Evolutionary conservation across 2,797 vertebrate species (phyloP), one percentile per base, ranked within the genome.

Genomic region (Girardinus metallicus): DNA sequence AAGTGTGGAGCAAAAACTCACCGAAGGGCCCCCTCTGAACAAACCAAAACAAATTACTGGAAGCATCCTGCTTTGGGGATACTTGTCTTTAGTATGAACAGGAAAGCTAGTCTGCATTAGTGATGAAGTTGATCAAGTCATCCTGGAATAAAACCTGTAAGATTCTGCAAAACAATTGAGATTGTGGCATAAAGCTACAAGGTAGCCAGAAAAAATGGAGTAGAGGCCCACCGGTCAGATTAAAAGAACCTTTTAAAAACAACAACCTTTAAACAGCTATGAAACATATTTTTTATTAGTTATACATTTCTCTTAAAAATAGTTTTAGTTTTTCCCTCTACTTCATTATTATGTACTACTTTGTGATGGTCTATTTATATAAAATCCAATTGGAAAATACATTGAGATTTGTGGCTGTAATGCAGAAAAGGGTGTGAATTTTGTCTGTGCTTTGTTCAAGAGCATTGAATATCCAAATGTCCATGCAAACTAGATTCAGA

Each of bases 401-500:
- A 18, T 7, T 64, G 60, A 64, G 15, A 29, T 36, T 64, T 64
- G 31, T 64, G 29, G 5, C 31, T 6, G 29, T 36, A 29, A 64
- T 10, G 60, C 7, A 64, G 34, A 34, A 64, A 36, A 36, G 16
- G 31, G 15, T 18, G 31, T 18, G 7, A 64, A 16, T 66, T 66
- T 64, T 64, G 6, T 29, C 34, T 64, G 16, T 66, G 31, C 39
- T 16, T 47, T 29, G 41, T 44, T 73, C 29, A 9, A 47, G 43
- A 46, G 6, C 11, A n/a, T 39, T 8, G 26, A 0, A 72, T 47
- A 44, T 5, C 15, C 15, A 49, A 18, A 5, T 34, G 34, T 21
- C n/a, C 9, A 18, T 49, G 4, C n/a, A 75, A 74, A 83, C 77
- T 39, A 46, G 31, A 83, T 74, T 3, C 60, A 64, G 23, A 72